A percentile compares a stretch with the other conserved stretches of the same genome.
These are phyloP conservation scores for Lepidocyrtinus sp. DNA, from an alignment of 2,888 invertebrate genomes.

Conservation along the genomic window DNA sequence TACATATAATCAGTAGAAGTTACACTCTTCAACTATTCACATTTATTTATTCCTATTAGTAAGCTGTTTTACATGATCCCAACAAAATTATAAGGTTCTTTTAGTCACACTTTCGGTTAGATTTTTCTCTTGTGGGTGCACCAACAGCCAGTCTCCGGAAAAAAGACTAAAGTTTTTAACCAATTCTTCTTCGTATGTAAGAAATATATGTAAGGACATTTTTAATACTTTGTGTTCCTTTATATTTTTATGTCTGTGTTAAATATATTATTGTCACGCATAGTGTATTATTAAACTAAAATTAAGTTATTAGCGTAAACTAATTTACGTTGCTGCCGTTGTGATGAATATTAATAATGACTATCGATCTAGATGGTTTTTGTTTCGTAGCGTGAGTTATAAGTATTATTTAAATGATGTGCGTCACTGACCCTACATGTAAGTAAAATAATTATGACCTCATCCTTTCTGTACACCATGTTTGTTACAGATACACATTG, in stretches of 20 bases:
- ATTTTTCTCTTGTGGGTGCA: background rate
- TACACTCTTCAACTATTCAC: too few relatives aligned
- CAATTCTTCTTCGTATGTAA: too few relatives aligned
- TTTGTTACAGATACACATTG: too few relatives aligned
- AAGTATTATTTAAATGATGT: slow-evolving; percentile 7
- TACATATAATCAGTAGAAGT: too few relatives aligned
- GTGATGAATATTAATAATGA: background rate
- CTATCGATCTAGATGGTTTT: background rate
- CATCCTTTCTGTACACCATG: too few relatives aligned
- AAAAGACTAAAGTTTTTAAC: background rate
- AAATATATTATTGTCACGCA: background rate
- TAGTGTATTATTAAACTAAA: background rate
- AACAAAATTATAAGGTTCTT: too few relatives aligned
- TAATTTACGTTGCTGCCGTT: background rate
- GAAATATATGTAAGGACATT: too few relatives aligned
- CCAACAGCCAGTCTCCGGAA: background rate
- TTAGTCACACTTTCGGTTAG: background rate
- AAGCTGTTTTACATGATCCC: too few relatives aligned
- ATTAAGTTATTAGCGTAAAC: background rate
- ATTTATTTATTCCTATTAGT: too few relatives aligned
- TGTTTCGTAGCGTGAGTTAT: background rate
- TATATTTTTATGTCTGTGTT: slow-evolving; percentile 21
- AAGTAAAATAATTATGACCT: too few relatives aligned
- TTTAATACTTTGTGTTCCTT: slow-evolving; percentile 32
- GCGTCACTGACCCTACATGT: too few relatives aligned